Base-by-base conservation (phyloP, 2,797 vertebrate genomes). In the Xiphorhynchus erythropygius region DNA sequence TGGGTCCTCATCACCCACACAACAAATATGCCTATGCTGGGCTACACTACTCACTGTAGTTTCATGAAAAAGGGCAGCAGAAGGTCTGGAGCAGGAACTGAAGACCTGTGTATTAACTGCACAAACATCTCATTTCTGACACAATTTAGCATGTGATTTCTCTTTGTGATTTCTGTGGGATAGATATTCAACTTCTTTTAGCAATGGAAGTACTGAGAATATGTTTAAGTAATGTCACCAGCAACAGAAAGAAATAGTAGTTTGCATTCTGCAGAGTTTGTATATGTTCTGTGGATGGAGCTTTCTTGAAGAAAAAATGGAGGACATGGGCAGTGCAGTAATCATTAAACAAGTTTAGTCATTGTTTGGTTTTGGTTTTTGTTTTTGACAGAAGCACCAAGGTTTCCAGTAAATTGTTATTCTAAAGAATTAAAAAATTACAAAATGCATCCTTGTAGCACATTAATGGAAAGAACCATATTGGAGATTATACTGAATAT, bases 31-130 rank as follows among this genome's bases (percentile, higher is more conserved):
- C 28, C 33, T 46, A 5, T 65, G 24, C 35, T 82, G 33, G 14
- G 14, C 21, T 37, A 3, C 1, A 0, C 30, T 50, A 0, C 55
- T 79, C 62, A n/a, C 35, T 69, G 8, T 25, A 28, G 22, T 30
- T 84, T 35, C 7, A 5, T 22, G 12, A 50, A 25, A 56, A 62
- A 71, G 41, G 13, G n/a, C 24, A 55, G 10, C 8, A 75, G 41
- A 57, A 23, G 7, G 16, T 65, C 70, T 89, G 77, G 32, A 79
- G 55, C 19, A 59, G 50, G 50, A 84, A 23, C 52, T 49, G 74
- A 60, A 32, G 11, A 62, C 17, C 3, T 42, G 13, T 46, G 2
- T 47, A 3, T 73, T 57, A 87, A 33, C 65, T 63, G 18, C 42
- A 56, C 41, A 84, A 74, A 67, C 22, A n/a, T 24, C 2, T 27